Evolutionary conservation across 2,113 vertebrate genomes (phyloP), one percentile per base, ranked within the genome.

Genomic region (Pan troglodytes): DNA sequence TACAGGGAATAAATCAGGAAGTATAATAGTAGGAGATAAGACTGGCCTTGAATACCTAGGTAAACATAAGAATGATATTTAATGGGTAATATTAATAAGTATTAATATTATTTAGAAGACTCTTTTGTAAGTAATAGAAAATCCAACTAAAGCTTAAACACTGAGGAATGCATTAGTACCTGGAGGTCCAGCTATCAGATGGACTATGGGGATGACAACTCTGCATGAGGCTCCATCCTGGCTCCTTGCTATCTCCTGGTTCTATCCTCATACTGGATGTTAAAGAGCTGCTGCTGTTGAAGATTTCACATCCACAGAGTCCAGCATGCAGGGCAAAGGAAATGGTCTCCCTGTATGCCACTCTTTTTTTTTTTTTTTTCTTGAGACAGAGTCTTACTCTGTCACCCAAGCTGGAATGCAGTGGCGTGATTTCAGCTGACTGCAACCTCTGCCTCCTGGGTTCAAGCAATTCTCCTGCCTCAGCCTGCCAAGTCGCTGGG

Each of bases 111-210:
- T 59, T 72, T 75, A 68, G 38, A 16, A n/a, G n/a, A 59, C 1
- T 95, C 57, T 48, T 79, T 84, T 88, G 4, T 76, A 86, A 72
- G 12, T 72, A 93, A 82, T 13, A 96, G 48, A 52, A 91, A 95
- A 70, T 68, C 25, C 52, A 94, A 75, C 30, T 45, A 32, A 78
- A 64, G 13, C 27, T 27, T 70, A 61, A 81, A 23, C 50, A 17
- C 4, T n/a, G 50, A 78, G 67, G 11, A 55, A 45, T 40, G 43
- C 9, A 61, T 80, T 75, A 76, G 18, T 48, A 64, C 9, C 43
- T 70, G 23, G 14, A 83, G 38, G 23, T 68, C 13, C 27, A 9
- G 73, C 23, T 13, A 27, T 8, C 88, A 12, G 8, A 13, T 2
- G 13, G 40, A 48, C 11, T 30, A 61, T 22, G 61, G 35, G 57